These are phyloP conservation scores for Carpatolechia fugitivella DNA, from an alignment of 2,888 invertebrate genomes.

Conservation along the genomic window DNA sequence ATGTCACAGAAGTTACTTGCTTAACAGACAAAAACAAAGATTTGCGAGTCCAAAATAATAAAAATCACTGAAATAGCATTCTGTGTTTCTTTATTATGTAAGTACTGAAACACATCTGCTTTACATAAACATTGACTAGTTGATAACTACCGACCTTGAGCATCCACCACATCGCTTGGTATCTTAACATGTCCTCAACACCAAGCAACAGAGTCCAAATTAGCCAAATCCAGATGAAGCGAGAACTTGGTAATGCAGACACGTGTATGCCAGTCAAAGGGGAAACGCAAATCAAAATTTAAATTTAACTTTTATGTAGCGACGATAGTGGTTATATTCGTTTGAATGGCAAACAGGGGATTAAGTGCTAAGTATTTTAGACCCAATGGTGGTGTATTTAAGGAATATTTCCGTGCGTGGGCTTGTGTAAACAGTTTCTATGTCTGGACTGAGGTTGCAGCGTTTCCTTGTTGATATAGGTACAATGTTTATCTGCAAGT, in stretches of 20 bases:
- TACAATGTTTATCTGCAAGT: background rate
- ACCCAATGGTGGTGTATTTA: background rate
- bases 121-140: background rate
- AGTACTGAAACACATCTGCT: background rate
- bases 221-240: background rate
- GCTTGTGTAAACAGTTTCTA: background rate
- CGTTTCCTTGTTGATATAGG: background rate
- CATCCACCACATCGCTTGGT: background rate
- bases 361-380: background rate
- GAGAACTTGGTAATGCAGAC: background rate
- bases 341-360: background rate
- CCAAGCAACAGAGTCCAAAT: background rate
- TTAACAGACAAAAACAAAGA: too few species aligned
- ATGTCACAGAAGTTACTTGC: too few species aligned
- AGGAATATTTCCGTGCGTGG: background rate
- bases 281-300: slow-evolving; percentile 18
- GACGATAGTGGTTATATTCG: slow-evolving; percentile 11
- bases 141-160: slow-evolving; percentile 1
- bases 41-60: too few species aligned
- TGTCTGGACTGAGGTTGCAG: background rate
- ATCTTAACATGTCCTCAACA: background rate
- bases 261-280: slow-evolving; percentile 11
- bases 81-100: too few species aligned
- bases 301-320: slow-evolving; percentile 17
- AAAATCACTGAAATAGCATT: too few species aligned